Evolutionary conservation across 2,888 invertebrate genomes (phyloP).

Genomic region (Aphidoletes aphidimyza): DNA sequence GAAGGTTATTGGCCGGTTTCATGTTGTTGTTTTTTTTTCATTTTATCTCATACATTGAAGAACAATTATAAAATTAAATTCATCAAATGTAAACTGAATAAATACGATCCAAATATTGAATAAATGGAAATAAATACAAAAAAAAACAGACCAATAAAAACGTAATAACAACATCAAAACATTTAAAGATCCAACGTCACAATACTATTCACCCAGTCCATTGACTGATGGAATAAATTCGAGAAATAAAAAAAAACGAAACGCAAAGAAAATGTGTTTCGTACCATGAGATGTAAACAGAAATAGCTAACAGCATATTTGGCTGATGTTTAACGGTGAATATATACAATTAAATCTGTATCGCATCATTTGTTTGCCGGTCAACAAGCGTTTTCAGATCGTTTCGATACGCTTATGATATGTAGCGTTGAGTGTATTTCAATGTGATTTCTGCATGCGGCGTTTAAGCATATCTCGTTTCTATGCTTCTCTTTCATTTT

Average conservation of each 20-base stretch:
- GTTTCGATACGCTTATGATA: conserved; percentile 47
- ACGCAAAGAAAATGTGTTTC: not conserved
- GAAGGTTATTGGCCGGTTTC: no score
- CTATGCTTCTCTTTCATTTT: not conserved
- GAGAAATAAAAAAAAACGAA: not conserved
- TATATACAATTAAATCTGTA: conserved; percentile 44
- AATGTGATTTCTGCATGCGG: not conserved
- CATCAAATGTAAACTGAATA: not conserved
- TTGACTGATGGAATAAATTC: not conserved
- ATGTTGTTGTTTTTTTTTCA: no score
- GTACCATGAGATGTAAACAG: not conserved
- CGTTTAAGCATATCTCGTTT: not conserved
- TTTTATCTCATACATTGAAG: no score
- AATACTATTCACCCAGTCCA: not conserved
- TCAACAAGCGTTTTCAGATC: conserved; percentile 31
- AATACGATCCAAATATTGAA: conserved; percentile 18
- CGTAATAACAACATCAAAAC: not conserved
- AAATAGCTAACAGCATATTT: not conserved
- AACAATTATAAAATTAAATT: no score
- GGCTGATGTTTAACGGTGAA: conserved; percentile 42
- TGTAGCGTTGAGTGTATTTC: not conserved
- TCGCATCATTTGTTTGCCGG: conserved; percentile 41
- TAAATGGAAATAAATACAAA: not conserved
- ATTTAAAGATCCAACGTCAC: no score
- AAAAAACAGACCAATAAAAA: not conserved